A percentile compares a stretch with the other conserved stretches of the same genome.
Evolutionary conservation across 2,888 invertebrate genomes (phyloP).

Genomic region (Noctua fimbriata): DNA sequence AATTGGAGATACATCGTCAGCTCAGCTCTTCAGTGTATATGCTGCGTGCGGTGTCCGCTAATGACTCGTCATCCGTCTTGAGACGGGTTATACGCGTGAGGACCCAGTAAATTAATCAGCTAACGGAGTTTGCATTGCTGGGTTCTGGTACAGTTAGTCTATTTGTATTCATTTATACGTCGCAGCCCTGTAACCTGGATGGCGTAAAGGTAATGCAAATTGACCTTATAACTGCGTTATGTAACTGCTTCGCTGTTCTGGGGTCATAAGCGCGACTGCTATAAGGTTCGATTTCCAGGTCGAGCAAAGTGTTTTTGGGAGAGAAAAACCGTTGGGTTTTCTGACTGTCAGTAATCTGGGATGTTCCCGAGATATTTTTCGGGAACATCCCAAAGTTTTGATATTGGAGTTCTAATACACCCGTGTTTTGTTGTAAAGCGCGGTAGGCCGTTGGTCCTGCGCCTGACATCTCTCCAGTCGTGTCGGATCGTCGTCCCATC

Average conservation of each 20-base stretch:
- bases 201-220: not conserved
- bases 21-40: not conserved
- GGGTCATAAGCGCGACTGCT: not conserved
- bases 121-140: not conserved
- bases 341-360: no score
- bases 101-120: not conserved
- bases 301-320: not conserved
- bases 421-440: not conserved
- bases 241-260: no score
- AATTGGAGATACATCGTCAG: not conserved
- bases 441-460: not conserved
- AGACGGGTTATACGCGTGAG: not conserved
- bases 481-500: no score
- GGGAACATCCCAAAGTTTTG: not conserved
- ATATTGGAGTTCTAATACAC: not conserved
- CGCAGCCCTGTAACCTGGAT: not conserved
- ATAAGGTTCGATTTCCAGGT: not conserved
- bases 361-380: not conserved
- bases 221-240: not conserved
- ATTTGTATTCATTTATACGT: not conserved
- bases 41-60: not conserved
- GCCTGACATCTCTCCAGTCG: no score
- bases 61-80: not conserved
- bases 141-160: not conserved
- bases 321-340: not conserved